Evolutionary conservation across 2,797 vertebrate species (phyloP), one percentile per base, ranked within the genome.

Genomic region (Acanthurus tractus): DNA sequence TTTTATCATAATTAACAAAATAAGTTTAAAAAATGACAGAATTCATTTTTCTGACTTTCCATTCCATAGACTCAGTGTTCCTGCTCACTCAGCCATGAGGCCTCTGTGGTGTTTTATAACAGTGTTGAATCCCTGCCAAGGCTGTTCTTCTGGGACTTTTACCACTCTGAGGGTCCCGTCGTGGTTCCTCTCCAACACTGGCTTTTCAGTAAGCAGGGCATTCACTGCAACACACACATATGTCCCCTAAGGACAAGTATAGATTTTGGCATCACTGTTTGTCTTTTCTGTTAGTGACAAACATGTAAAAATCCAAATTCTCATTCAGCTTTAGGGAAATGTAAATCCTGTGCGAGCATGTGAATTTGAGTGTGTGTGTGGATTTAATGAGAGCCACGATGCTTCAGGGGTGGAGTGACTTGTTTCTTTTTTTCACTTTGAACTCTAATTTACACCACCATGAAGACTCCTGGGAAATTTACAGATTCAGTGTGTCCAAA

Each of bases 381-480:
- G 74, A 81, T 84, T 84, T 91, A 88, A 88, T 86, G 80, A 78
- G 81, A 84, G 72, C 79, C 80, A 7, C 14, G 3, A 22, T 42
- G 75, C 84, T 87, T 76, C 59, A 64, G 83, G 78, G 72, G 29
- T 63, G 67, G 72, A 61, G 62, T 44, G 69, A 38, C 69, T 81
- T 57, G 49, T 83, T 85, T 46, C 49, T 82, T 67, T 76, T 78
- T 71, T 74, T 59, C 49, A 85, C 81, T 86, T 89, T 93, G 94
- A 94, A 94, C 93, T 93, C 87, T 91, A 88, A 93, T 85, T 86
- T 87, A 85, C 91, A 88, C 89, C 50, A 67, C 75, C 29, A 73
- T 70, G 87, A 86, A 84, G 91, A 93, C 93, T 90, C 87, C 77
- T 77, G 84, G 85, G 91, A 85, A 90, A 95, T 94, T 94, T 94